Conservation (phyloP, 2,888 invertebrate genomes). For the Caenorhabditis sp. region DNA sequence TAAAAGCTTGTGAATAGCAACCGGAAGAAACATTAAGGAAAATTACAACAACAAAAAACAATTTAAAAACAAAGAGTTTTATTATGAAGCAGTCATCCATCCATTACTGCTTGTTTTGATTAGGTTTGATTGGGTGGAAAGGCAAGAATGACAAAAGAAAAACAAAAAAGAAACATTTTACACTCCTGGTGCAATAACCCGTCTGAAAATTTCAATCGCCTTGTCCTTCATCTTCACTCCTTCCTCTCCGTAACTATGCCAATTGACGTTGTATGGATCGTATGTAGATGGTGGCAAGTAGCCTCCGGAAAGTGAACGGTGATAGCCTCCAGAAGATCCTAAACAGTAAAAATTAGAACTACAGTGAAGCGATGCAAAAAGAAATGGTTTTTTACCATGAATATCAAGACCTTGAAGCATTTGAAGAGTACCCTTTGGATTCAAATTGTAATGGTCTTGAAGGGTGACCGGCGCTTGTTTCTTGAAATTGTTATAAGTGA, state of each 20-base stretch:
- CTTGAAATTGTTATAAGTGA: constrained; percentile 54
- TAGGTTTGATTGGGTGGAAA: constrained; percentile 19
- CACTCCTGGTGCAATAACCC: constrained; percentile 49
- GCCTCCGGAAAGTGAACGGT: constrained; percentile 66
- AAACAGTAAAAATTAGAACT: neutral
- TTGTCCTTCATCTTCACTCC: constrained; percentile 59
- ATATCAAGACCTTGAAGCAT: constrained; percentile 65
- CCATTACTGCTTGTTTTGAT: constrained; percentile 22
- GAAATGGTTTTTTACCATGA: constrained; percentile 30
- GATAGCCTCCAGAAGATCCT: constrained; percentile 68
- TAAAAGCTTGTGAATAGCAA: too few species aligned
- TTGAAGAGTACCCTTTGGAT: constrained; percentile 59
- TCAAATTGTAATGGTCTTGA: constrained; percentile 56
- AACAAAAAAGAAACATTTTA: constrained; percentile 25
- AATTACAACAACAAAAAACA: neutral
- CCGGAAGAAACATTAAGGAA: too few species aligned
- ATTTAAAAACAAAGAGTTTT: constrained; percentile 20
- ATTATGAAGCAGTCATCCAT: constrained; percentile 41
- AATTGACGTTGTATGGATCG: constrained; percentile 69
- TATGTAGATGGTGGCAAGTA: constrained; percentile 66
- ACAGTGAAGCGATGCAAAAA: neutral
- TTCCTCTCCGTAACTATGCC: constrained; percentile 68
- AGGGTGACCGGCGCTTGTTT: constrained; percentile 53
- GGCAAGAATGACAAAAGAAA: neutral
- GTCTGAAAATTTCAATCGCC: constrained; percentile 57